A percentile compares a stretch with the other conserved stretches of the same genome.
These are phyloP conservation scores for Leptopilina syphax DNA, from an alignment of 2,888 invertebrate genomes.

Conservation along the genomic window DNA sequence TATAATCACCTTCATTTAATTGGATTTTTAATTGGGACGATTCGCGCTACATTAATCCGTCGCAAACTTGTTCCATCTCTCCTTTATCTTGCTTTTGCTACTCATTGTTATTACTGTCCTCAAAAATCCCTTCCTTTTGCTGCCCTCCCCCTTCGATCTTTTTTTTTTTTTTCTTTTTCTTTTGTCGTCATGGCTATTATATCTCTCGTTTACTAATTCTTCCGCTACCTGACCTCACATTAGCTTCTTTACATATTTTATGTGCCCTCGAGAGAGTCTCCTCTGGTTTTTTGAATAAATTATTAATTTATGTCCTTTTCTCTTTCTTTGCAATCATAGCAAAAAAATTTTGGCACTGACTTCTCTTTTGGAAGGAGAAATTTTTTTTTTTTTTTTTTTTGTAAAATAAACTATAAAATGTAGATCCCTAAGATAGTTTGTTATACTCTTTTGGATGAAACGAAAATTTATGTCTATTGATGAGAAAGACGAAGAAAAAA, in stretches of 20 bases:
- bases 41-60: slow-evolving; percentile 72
- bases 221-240: neutral
- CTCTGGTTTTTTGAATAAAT: slow-evolving; percentile 12
- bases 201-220: slow-evolving; percentile 32
- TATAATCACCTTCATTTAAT: slow-evolving; percentile 70
- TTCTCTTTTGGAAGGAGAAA: too few species aligned
- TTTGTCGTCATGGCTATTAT: slow-evolving; percentile 35
- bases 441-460: too few species aligned
- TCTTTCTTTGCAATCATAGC: neutral
- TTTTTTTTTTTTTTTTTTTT: too few species aligned
- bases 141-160: too few species aligned
- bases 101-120: slow-evolving; percentile 61
- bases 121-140: slow-evolving; percentile 43
- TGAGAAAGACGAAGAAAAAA: too few species aligned
- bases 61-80: slow-evolving; percentile 45
- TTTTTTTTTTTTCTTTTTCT: too few species aligned
- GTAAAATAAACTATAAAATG: too few species aligned
- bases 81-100: slow-evolving; percentile 43
- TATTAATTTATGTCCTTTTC: slow-evolving; percentile 1
- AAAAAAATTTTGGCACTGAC: neutral
- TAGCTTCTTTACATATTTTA: slow-evolving; percentile 17
- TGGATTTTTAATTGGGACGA: slow-evolving; percentile 75
- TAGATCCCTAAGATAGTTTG: too few species aligned
- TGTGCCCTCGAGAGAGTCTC: neutral
- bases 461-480: too few species aligned